Evolutionary conservation across 2,888 invertebrate genomes (phyloP), one percentile per base, ranked within the genome.

Genomic region (Hedya salicella): DNA sequence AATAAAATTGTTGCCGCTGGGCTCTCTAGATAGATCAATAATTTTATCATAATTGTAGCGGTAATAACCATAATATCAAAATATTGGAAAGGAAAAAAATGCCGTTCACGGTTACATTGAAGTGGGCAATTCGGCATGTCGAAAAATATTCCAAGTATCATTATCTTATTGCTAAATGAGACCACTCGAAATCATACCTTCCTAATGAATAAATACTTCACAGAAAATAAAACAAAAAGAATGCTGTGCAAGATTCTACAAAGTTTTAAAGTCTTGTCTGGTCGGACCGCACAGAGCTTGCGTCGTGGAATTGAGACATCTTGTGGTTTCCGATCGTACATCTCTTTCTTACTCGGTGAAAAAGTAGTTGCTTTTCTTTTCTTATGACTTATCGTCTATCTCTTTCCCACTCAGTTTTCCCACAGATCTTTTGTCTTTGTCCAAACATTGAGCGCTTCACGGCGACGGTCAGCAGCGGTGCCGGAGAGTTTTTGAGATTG

Each of bases 241-340:
- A 85, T 81, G 79, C 85, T 83, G 50, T 49, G 54, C 64, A 71
- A 69, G 62, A 85, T 85, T 88, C 85, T 85, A 87, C 85, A 87
- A 86, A 86, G 81, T 86, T 87, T 86, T 85, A 81, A 71, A 66
- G 66, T 61, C 66, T 59, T 82, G 82, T 85, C 85, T 85, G 84
- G 82, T 81, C 81, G 83, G 92, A 90, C 91, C 92, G 88, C 92
- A 91, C 91, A 91, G 86, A 82, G 82, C 85, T 89, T 78, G 86
- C 83, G 87, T 89, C 87, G 86, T 88, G 89, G 92, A 91, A 92
- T 92, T 92, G 89, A 92, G 92, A 92, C 91, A 91, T 92, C 91
- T 91, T 91, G 92, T 91, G 91, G 92, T 92, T 92, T 92, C 90
- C 90, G 90, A 91, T 91, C 84, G 77, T 77, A 73, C 81, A 79